Base-by-base conservation (phyloP, 2,113 vertebrate species). In the Syrrhaptes paradoxus region DNA sequence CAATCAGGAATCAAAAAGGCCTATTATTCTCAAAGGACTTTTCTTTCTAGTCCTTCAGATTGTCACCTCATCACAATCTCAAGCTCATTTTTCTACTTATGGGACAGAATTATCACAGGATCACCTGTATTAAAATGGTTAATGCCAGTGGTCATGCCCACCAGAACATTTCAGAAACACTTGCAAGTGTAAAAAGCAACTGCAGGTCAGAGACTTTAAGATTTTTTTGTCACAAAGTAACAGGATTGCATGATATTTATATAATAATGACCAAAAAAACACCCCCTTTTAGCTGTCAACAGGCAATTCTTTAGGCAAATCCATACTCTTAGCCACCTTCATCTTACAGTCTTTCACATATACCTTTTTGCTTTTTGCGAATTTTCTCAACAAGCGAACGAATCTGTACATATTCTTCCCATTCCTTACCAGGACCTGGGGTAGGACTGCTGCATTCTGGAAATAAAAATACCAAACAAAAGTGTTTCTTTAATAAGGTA, bases 291-390 rank as follows among this genome's bases (percentile, higher is more conserved):
- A 72, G 49, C 36, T 73, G 34, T 20, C 46, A 80, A 55, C 38
- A 88, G 58, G 16, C 31, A 84, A 78, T 28, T 46, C 26, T 51
- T 43, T 19, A 70, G 25, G 41, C 9, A 51, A 85, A 82, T 46
- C 36, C 52, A n/a, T 29, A 31, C 31, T 51, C 15, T 54, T 25
- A 92, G 38, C 20, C 31, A 67, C 18, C 14, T 20, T 62, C 36
- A 19, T 26, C 52, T 70, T 34, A 54, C 6, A 25, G 41, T 31
- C 18, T 79, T 79, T 46, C 52, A 72, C 32, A n/a, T 18, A 95
- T 96, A 99, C 99, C 99, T 97, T 99, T 99, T 74, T 99, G 99
- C 63, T 99, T 99, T 97, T 99, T 99, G 58, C 99, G 98, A 91
- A 99, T 99, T 97, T 99, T 99, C 95, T 99, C 99, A 65, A 99